A percentile compares a stretch with the other conserved stretches of the same genome.
Evolutionary conservation across 2,888 invertebrate species (phyloP).

Genomic region (Eurytoma adleriae): DNA sequence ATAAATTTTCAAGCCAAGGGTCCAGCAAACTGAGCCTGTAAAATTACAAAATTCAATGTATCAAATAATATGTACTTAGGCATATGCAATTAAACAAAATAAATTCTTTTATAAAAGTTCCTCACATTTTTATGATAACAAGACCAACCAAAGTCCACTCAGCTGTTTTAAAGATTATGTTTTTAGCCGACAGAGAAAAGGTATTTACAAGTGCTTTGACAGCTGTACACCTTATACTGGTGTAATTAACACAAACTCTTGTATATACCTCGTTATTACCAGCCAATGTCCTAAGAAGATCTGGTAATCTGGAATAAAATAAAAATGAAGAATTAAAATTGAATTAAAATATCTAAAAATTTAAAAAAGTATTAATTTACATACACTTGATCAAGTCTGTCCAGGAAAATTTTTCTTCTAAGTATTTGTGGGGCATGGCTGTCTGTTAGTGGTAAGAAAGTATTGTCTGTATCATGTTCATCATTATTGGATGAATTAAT

Average conservation of each 20-base stretch:
- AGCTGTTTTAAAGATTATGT: slow-evolving; percentile 84
- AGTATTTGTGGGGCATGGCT: slow-evolving; percentile 82
- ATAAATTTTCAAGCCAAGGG: slow-evolving; percentile 63
- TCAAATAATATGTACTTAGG: slow-evolving; percentile 9
- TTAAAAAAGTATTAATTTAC: slow-evolving; percentile 37
- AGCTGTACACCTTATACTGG: slow-evolving; percentile 60
- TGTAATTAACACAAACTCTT: slow-evolving; percentile 60
- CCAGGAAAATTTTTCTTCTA: slow-evolving; percentile 83
- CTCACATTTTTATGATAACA: slow-evolving; percentile 83
- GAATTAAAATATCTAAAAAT: background rate
- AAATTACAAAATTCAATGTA: background rate
- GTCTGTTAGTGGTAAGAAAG: slow-evolving; percentile 82
- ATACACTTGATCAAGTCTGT: slow-evolving; percentile 78
- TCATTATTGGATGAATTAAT: slow-evolving; percentile 59
- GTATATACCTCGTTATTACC: slow-evolving; percentile 59
- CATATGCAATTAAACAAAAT: slow-evolving; percentile 25
- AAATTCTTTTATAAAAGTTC: slow-evolving; percentile 29
- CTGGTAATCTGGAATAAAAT: slow-evolving; percentile 76
- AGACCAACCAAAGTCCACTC: slow-evolving; percentile 85
- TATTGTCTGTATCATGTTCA: slow-evolving; percentile 69
- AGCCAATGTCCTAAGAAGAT: slow-evolving; percentile 78
- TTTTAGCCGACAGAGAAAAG: slow-evolving; percentile 83
- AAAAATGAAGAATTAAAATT: slow-evolving; percentile 17
- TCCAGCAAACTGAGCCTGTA: slow-evolving; percentile 69
- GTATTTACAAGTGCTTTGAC: slow-evolving; percentile 79